Evolutionary conservation across 2,888 invertebrate species (phyloP), one percentile per base, ranked within the genome.

Genomic region (Oasisia sp.): DNA sequence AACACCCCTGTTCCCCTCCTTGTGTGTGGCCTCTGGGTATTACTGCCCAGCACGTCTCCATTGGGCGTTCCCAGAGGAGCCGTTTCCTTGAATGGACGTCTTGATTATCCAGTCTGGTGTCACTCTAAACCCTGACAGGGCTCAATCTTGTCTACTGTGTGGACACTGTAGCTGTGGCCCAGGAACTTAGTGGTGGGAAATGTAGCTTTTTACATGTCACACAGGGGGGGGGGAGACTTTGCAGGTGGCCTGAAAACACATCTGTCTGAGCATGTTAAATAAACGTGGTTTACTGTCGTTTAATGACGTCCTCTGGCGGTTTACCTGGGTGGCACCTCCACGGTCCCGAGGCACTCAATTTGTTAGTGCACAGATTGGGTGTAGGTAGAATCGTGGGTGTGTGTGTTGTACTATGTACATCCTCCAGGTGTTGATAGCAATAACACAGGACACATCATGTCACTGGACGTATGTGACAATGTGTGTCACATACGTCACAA

Each of bases 21-120:
- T 74, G 74, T n/a, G 74, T 74, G 74, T 74, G 74, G 74, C 74
- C 74, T 74, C 27, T 74, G 74, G 74, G n/a, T 74, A 74, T 74
- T 74, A 74, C 27, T 74, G 27, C 74, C 74, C 74, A 74, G 74
- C 74, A 74, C 27, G 74, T n/a, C 74, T n/a, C 74, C 74, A 27
- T 74, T 74, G 74, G 74, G 27, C 27, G n/a, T 74, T 74, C 74
- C 74, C 74, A 19, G n/a, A 7, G 74, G 74, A 74, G 27, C 74
- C 7, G n/a, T 74, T 74, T 74, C 74, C 74, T 74, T 74, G 74
- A 74, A 74, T 74, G 74, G 74, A 74, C 27, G 74, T 74, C 74
- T 74, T 74, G 74, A 74, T 74, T 74, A 27, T 74, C 74, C 27
- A 19, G 74, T 74, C 7, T n/a, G 19, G 74, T 74, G 74, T 74